Conservation (phyloP, 2,797 vertebrate genomes). For the Allobates femoralis region DNA sequence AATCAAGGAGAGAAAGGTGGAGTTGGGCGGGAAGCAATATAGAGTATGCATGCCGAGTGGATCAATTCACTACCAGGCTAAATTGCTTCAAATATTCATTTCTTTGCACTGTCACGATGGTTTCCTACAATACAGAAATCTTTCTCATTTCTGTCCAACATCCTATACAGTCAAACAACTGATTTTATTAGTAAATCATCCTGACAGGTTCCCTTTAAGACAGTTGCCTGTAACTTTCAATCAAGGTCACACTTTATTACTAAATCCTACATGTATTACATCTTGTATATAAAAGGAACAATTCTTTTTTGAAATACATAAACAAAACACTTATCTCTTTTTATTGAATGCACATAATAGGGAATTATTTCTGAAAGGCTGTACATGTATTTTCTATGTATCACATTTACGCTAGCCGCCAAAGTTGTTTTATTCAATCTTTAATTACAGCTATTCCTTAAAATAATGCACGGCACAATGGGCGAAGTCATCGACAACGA, state of each 20-base stretch:
- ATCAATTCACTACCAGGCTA: too few species aligned
- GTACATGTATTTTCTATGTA: not conserved
- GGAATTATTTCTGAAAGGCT: not conserved
- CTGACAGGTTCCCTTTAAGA: too few species aligned
- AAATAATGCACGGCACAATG: not conserved
- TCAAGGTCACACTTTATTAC: slow-evolving; percentile 34
- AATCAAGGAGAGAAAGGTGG: too few species aligned
- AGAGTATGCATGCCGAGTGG: too few species aligned
- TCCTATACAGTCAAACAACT: too few species aligned
- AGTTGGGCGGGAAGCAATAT: too few species aligned
- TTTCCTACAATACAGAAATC: too few species aligned
- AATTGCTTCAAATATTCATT: too few species aligned
- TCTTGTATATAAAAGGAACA: not conserved
- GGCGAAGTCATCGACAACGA: not conserved
- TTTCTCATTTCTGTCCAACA: too few species aligned
- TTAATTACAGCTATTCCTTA: not conserved
- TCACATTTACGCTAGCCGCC: not conserved
- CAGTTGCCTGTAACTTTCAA: not conserved
- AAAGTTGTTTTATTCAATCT: not conserved
- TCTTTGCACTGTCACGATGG: too few species aligned
- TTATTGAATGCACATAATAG: slow-evolving; percentile 13
- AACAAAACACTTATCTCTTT: slow-evolving; percentile 21
- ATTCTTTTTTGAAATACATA: slow-evolving; percentile 28
- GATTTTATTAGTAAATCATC: too few species aligned
- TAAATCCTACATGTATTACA: not conserved